phyloP scores from a whole-genome alignment of 2,797 vertebrate species.

The Florisuga fusca region DNA sequence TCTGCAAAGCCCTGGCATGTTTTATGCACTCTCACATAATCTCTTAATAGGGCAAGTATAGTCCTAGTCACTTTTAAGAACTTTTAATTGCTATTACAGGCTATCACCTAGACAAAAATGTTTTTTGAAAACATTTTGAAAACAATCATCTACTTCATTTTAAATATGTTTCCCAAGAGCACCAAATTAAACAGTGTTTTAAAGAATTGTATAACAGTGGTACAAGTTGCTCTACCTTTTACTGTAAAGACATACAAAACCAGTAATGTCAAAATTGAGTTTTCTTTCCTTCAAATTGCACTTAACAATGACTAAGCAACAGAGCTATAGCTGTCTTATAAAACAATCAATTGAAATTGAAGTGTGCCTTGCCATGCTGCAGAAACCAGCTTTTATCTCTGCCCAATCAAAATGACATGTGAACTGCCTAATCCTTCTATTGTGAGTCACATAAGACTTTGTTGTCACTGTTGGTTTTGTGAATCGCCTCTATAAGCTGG shows the following conservation, averaged over 20 bases:
- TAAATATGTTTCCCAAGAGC: background rate
- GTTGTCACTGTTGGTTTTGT: constrained; percentile 93
- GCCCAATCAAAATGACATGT: constrained; percentile 92
- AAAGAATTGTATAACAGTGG: background rate
- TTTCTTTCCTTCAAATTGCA: constrained; percentile 64
- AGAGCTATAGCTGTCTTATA: constrained; percentile 80
- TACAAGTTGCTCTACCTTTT: constrained; percentile 5
- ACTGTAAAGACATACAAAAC: background rate
- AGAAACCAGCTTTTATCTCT: constrained; percentile 93
- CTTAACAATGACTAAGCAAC: constrained; percentile 77
- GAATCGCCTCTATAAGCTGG: constrained; percentile 89
- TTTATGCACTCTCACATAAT: background rate
- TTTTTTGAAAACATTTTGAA: background rate
- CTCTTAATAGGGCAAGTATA: background rate
- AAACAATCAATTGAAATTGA: constrained; percentile 86
- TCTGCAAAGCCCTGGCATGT: background rate
- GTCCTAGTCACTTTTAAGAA: background rate
- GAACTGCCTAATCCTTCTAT: constrained; percentile 93
- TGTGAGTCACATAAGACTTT: constrained; percentile 89
- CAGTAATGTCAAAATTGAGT: constrained; percentile 53
- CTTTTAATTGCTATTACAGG: background rate
- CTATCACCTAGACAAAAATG: background rate
- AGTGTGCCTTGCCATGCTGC: constrained; percentile 86
- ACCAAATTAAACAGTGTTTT: background rate
- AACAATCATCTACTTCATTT: background rate